phyloP scores from a whole-genome alignment of 2,113 vertebrate genomes.

The Corydoras maculifer region DNA sequence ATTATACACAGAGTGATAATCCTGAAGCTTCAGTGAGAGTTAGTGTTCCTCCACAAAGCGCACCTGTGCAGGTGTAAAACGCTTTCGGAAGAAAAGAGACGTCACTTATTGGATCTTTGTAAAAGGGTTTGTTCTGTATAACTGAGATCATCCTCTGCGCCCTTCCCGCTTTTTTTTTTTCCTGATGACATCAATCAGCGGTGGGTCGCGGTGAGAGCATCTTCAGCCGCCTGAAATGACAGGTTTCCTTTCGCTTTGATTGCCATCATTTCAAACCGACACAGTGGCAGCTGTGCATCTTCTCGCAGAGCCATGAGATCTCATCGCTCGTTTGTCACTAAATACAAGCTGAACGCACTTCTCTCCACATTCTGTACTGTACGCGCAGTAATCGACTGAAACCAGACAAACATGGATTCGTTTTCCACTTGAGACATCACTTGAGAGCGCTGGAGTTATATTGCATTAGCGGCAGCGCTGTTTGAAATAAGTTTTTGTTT shows the following conservation, averaged over 20 bases:
- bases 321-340: slow-evolving; percentile 6
- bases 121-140: slow-evolving; percentile 3
- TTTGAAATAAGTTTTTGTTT: not conserved
- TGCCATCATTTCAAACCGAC: slow-evolving; percentile 30
- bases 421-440: slow-evolving; percentile 20
- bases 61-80: no score
- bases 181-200: slow-evolving; percentile 41
- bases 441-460: not conserved
- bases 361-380: not conserved
- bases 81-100: not conserved
- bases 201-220: slow-evolving; percentile 27
- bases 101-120: not conserved
- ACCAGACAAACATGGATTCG: not conserved
- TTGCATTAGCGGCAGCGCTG: not conserved
- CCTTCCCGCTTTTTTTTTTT: slow-evolving; percentile 24
- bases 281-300: slow-evolving; percentile 25
- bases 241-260: slow-evolving; percentile 34
- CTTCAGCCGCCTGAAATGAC: slow-evolving; percentile 35
- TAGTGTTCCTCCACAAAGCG: no score
- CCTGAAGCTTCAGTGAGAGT: no score
- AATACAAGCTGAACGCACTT: not conserved
- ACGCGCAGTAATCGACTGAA: slow-evolving; percentile 3
- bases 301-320: slow-evolving; percentile 16
- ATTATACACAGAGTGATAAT: no score
- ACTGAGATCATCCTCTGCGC: slow-evolving; percentile 9